These are phyloP conservation scores for Pelosia muscerda DNA, from an alignment of 2,888 invertebrate species.

Conservation along the genomic window DNA sequence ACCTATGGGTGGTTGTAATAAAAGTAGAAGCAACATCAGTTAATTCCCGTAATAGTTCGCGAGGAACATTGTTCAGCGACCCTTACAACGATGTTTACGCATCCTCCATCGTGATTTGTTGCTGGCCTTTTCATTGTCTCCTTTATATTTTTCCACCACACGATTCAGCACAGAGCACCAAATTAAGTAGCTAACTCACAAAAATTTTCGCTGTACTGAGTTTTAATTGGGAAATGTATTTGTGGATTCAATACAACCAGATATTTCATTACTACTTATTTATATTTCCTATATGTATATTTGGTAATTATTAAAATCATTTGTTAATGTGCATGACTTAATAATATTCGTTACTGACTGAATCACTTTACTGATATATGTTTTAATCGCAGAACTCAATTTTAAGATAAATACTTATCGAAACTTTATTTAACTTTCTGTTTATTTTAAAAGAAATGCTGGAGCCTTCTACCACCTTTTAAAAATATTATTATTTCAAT, in stretches of 20 bases:
- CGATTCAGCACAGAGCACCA: constrained; percentile 33
- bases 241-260: constrained; percentile 57
- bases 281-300: constrained; percentile 11
- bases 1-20: constrained; percentile 23
- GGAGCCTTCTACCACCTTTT: too few species aligned
- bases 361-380: background rate
- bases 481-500: too few species aligned
- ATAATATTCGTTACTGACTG: background rate
- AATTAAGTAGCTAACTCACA: constrained; percentile 51
- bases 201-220: constrained; percentile 48
- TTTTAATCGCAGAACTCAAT: background rate
- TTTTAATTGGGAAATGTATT: constrained; percentile 68
- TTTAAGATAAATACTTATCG: too few species aligned
- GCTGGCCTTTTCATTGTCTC: constrained; percentile 64
- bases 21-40: constrained; percentile 36
- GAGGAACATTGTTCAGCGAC: constrained; percentile 52
- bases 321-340: constrained; percentile 12
- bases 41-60: constrained; percentile 54
- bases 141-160: constrained; percentile 51
- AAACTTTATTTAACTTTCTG: too few species aligned
- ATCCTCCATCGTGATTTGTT: constrained; percentile 67
- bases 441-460: too few species aligned
- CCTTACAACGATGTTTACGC: constrained; percentile 63
- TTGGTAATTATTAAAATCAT: background rate
- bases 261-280: constrained; percentile 16